Base-by-base conservation (phyloP, 1,140 invertebrate species). In the Coelopa frigida region DNA sequence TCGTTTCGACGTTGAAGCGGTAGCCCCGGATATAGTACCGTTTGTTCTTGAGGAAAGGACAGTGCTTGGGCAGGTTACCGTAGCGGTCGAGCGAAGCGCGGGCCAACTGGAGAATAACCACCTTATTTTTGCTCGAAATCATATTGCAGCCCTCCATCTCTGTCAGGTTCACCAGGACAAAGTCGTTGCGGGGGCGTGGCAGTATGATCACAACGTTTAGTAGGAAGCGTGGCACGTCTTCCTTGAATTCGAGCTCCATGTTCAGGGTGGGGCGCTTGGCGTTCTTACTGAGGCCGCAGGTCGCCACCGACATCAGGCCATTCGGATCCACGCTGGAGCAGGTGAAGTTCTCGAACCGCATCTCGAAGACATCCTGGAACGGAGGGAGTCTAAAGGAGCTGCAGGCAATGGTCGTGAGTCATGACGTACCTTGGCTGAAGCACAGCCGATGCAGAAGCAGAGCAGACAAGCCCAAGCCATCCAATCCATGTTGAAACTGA, bases 281-380 rank as follows among this genome's bases (percentile, higher is more conserved):
- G 14, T 29, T 29, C 14, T 29, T 29, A 29, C 27, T 29, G 8
- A 29, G 8, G 14, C 8, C 8, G 14, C 27, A 29, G 27, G 27
- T 10, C 27, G 14, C 8, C 8, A 8, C 14, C 8, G 27, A 29
- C 8, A 29, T 29, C 8, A 10, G 14, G 12, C 48, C 18, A n/a
- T 55, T 41, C 5, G 58, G 48, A 55, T 61, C 56, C 11, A 51
- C 46, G 6, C 21, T 42, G 10, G 23, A 37, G 46, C 58, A 57
- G 8, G 49, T 50, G 45, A 54, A 51, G 14, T 51, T 50, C 1
- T 49, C 33, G 10, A 58, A 59, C 23, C 42, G 35, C 55, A 56
- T 55, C 12, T 56, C 46, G 14, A 59, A 53, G 14, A 49, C 49
- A n/a, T 37, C 18, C 53, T 55, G 20, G 7, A 52, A 6, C n/a